Conservation (phyloP, 2,113 vertebrate species). For the Tragulus kanchil region DNA sequence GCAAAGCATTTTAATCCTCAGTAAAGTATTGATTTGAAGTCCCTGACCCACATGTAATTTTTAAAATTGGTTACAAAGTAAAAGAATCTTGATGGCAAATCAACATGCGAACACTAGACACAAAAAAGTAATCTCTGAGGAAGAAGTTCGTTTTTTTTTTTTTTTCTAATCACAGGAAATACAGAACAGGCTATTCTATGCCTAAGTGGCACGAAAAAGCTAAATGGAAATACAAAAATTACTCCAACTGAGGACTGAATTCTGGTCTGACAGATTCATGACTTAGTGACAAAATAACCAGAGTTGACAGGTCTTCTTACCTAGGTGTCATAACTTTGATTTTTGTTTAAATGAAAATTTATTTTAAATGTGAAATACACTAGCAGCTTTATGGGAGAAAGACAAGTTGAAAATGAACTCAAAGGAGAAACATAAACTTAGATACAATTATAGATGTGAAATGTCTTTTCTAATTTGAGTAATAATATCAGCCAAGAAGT, state of each 20-base stretch:
- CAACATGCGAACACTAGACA: background rate
- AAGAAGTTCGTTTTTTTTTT: constrained; percentile 15
- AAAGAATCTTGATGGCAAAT: constrained; percentile 43
- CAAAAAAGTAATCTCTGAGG: background rate
- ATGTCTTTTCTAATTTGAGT: background rate
- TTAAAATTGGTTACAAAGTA: constrained; percentile 50
- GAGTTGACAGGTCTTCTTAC: background rate
- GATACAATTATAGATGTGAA: background rate
- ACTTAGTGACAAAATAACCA: background rate
- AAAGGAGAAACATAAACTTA: constrained; percentile 6
- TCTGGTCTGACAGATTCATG: constrained; percentile 51
- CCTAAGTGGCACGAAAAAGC: background rate
- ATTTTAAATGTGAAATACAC: constrained; percentile 1
- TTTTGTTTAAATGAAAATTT: constrained; percentile 28
- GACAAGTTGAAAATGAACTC: background rate
- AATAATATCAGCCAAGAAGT: background rate
- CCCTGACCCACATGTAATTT: background rate
- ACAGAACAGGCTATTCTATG: background rate
- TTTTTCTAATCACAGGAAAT: constrained; percentile 28
- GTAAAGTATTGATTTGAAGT: constrained; percentile 38
- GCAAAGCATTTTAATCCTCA: background rate
- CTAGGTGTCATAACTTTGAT: background rate
- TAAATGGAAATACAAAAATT: background rate
- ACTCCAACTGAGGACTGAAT: constrained; percentile 57
- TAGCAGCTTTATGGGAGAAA: background rate